Evolutionary conservation across 2,113 vertebrate species (phyloP).

Genomic region (Oxyruncus cristatus): DNA sequence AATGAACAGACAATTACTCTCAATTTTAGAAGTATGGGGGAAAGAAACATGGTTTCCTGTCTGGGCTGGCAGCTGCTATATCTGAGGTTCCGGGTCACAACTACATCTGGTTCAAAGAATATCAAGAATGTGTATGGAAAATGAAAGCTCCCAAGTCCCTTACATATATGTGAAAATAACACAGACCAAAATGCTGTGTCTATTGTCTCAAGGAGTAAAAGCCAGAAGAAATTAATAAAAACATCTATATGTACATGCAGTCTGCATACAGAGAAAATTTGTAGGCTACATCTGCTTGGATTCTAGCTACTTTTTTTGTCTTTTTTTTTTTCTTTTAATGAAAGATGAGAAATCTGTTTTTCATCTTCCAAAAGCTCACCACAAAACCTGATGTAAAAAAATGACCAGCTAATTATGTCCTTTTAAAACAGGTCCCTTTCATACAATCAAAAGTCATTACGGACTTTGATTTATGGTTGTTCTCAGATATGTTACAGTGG

Average conservation of each 20-base stretch:
- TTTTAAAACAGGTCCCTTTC: neutral
- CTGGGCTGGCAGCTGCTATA: neutral
- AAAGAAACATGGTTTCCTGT: neutral
- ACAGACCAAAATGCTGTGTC: fast-evolving
- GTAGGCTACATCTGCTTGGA: neutral
- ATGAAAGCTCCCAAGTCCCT: neutral
- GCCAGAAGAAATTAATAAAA: neutral
- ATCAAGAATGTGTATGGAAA: neutral
- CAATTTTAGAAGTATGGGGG: neutral
- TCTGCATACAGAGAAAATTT: neutral
- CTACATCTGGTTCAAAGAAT: neutral
- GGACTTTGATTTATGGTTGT: neutral
- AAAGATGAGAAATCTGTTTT: neutral
- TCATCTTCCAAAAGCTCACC: neutral
- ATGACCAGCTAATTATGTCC: neutral
- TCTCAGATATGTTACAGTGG: neutral
- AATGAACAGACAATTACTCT: neutral
- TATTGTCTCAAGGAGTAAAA: neutral
- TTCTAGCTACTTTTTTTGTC: neutral
- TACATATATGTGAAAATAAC: neutral
- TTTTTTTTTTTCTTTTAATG: neutral
- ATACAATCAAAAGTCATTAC: neutral
- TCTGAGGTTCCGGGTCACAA: neutral
- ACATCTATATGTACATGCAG: neutral
- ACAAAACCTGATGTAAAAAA: neutral